Base-by-base conservation (phyloP, 2,113 vertebrate genomes). In the Myiopsitta monachus region DNA sequence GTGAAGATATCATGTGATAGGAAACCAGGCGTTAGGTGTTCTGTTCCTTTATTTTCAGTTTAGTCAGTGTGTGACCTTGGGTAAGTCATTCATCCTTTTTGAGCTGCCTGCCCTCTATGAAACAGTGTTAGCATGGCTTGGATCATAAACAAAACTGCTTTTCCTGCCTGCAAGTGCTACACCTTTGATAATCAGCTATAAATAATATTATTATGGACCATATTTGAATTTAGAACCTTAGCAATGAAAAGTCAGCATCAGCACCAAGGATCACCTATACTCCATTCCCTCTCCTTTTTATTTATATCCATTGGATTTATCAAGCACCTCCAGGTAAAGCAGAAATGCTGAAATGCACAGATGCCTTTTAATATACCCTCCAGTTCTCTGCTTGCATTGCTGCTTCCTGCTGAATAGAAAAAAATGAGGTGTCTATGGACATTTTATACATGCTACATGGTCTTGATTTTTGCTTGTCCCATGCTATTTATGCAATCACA, bases 341-440 rank as follows among this genome's bases (percentile, higher is more conserved):
- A 94, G 92, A 95, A 93, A 46, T 84, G 94, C 95, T 95, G 90
- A 87, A 94, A 83, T 46, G 86, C 94, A 88, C 47, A 94, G 93
- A 91, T 92, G 69, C 47, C 66, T 91, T 52, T 73, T 82, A 44
- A 84, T 59, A 5, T 28, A 59, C n/a, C 59, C 36, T 93, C 39
- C 74, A 85, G 59, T 87, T 79, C 74, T 69, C 63, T 79, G 89
- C 88, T 85, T 61, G 94, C 87, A 74, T 64, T 95, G 90, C 92
- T 92, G 47, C 54, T 84, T 87, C 39, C 44, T 64, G 76, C 74
- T 92, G 83, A 95, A 94, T 18, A 38, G 86, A 78, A 92, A 64
- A 61, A 85, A 66, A 87, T 28, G 54, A 90, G 39, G 17, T 26
- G 23, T 76, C 80, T 84, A 8, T 15, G 46, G 64, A 36, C 8